phyloP scores from a whole-genome alignment of 2,113 vertebrate species.

The Craseonycteris thonglongyai region DNA sequence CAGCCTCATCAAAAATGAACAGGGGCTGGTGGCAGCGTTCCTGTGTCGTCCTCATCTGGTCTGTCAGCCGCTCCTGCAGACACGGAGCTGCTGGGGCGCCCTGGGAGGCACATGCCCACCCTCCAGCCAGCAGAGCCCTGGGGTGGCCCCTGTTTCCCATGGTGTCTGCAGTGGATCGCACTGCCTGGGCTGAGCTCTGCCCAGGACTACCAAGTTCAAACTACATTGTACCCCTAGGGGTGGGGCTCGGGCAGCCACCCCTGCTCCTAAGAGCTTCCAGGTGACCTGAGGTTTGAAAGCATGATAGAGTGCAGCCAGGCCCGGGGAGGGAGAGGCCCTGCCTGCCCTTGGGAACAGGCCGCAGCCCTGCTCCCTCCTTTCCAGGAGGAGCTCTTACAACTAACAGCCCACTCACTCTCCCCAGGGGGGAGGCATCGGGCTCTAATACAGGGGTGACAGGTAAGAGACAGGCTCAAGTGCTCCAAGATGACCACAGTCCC shows the following conservation, averaged over 20 bases:
- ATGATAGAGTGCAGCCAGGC: background rate
- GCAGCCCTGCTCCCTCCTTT: background rate
- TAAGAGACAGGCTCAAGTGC: background rate
- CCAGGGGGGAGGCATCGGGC: background rate
- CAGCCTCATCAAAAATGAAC: slow-evolving; percentile 95
- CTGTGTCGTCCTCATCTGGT: slow-evolving; percentile 83
- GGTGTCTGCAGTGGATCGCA: rapidly evolving
- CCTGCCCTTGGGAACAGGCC: background rate
- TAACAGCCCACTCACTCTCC: background rate
- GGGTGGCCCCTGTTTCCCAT: background rate
- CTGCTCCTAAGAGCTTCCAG: background rate
- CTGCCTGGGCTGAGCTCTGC: too few relatives aligned
- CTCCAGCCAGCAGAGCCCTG: background rate
- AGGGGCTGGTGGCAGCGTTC: slow-evolving; percentile 86
- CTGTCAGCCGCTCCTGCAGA: slow-evolving; percentile 84
- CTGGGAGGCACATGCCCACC: rapidly evolving
- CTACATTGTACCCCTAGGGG: background rate
- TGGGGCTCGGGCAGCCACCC: rapidly evolving
- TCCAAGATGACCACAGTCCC: background rate
- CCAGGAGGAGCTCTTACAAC: background rate
- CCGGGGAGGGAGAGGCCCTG: background rate
- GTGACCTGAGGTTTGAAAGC: background rate
- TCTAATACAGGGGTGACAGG: background rate
- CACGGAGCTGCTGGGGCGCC: background rate
- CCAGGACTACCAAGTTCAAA: too few relatives aligned